Conservation (phyloP, 2,888 invertebrate genomes). For the Dynastes tityus region DNA sequence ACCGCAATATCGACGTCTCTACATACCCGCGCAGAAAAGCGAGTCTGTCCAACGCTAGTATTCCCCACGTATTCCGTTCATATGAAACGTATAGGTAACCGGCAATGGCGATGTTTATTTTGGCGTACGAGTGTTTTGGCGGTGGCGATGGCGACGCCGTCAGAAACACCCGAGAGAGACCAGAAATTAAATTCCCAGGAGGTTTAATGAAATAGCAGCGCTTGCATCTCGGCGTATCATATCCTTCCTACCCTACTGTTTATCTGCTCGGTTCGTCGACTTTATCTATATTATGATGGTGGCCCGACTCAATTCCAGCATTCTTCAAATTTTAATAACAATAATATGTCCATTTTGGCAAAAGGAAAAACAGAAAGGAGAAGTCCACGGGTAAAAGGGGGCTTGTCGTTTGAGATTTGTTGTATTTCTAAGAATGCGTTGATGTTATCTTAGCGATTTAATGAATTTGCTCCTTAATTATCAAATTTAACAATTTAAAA, state of each 20-base stretch:
- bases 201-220: slow-evolving; percentile 49
- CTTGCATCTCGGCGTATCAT: slow-evolving; percentile 34
- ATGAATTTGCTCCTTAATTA: no score
- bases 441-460: no score
- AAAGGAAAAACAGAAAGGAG: not conserved
- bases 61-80: not conserved
- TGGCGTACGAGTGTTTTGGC: slow-evolving; percentile 18
- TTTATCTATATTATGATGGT: not conserved
- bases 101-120: slow-evolving; percentile 23
- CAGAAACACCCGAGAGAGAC: slow-evolving; percentile 10
- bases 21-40: not conserved
- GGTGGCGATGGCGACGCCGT: slow-evolving; percentile 1
- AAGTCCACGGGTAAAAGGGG: not conserved
- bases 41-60: not conserved
- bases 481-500: no score
- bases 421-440: no score
- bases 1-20: slow-evolving; percentile 14
- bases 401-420: no score
- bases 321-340: slow-evolving; percentile 43
- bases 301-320: not conserved
- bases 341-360: slow-evolving; percentile 14
- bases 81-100: slow-evolving; percentile 15
- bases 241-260: slow-evolving; percentile 1
- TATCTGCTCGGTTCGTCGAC: slow-evolving; percentile 3
- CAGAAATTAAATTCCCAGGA: slow-evolving; percentile 50